phyloP scores from a whole-genome alignment of 2,113 vertebrate genomes.

The Trematocara unimaculatum region DNA sequence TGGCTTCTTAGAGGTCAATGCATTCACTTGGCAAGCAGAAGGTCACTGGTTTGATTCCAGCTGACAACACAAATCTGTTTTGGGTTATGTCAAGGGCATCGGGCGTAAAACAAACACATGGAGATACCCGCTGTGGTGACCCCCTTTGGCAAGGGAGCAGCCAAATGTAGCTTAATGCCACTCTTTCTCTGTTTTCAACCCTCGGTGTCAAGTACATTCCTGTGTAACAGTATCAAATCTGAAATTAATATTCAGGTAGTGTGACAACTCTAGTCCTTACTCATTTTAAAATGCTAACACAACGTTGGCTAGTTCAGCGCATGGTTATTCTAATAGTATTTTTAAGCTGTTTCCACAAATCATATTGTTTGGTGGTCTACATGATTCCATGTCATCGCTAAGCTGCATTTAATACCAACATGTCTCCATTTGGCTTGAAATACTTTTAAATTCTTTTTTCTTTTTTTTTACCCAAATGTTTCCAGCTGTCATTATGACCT shows the following conservation, averaged over 20 bases:
- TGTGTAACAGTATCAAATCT: not conserved
- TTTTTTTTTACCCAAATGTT: slow-evolving; percentile 18
- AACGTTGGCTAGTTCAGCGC: not conserved
- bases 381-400: not conserved
- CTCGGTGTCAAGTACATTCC: not conserved
- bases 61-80: not conserved
- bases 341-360: not conserved
- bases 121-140: not conserved
- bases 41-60: not conserved
- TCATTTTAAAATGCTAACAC: not conserved
- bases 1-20: not conserved
- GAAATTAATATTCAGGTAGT: not conserved
- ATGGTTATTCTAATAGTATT: not conserved
- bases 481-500: not conserved
- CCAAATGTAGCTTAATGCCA: not conserved
- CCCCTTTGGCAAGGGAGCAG: not conserved
- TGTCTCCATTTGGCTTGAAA: slow-evolving; percentile 19
- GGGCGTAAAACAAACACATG: not conserved
- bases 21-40: not conserved
- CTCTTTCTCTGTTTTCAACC: not conserved
- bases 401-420: not conserved
- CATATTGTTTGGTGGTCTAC: not conserved
- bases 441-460: slow-evolving; percentile 20
- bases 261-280: not conserved
- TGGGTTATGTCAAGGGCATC: not conserved